Conservation (phyloP, 2,113 vertebrate genomes). For the Rallus limicola region DNA sequence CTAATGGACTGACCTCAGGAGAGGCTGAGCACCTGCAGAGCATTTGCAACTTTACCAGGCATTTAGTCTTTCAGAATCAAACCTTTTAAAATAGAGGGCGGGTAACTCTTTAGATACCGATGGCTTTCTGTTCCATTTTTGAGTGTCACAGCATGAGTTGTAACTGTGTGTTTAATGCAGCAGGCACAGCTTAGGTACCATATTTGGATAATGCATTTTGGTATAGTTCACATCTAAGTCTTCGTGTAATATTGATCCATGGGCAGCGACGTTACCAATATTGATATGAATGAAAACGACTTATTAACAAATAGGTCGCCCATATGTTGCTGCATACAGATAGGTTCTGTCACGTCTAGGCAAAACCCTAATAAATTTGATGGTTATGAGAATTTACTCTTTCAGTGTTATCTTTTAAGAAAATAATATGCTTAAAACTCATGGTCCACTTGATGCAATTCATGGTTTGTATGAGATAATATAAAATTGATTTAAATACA, state of each 20-base stretch:
- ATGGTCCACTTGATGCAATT: neutral
- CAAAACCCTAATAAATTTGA: neutral
- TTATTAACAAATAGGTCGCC: neutral
- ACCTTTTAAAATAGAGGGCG: neutral
- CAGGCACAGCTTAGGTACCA: neutral
- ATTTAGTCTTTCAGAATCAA: slow-evolving; percentile 28
- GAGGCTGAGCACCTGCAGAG: slow-evolving; percentile 30
- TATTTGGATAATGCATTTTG: neutral
- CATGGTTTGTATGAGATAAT: neutral
- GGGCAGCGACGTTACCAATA: neutral
- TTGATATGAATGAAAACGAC: neutral
- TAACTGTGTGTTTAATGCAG: neutral
- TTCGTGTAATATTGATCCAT: neutral
- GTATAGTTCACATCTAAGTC: neutral
- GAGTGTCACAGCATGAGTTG: neutral
- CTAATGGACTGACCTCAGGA: slow-evolving; percentile 55
- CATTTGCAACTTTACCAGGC: neutral
- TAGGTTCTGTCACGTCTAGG: neutral
- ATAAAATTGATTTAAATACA: neutral
- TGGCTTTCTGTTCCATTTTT: neutral
- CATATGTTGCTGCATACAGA: neutral
- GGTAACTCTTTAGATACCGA: neutral
- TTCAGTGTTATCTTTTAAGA: neutral
- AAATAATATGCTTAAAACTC: neutral
- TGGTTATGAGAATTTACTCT: neutral